Percentiles rank a stretch among this genome's conserved stretches.
These are phyloP conservation scores for Plestiodon gilberti DNA, from an alignment of 2,113 vertebrate species.

Conservation along the genomic window DNA sequence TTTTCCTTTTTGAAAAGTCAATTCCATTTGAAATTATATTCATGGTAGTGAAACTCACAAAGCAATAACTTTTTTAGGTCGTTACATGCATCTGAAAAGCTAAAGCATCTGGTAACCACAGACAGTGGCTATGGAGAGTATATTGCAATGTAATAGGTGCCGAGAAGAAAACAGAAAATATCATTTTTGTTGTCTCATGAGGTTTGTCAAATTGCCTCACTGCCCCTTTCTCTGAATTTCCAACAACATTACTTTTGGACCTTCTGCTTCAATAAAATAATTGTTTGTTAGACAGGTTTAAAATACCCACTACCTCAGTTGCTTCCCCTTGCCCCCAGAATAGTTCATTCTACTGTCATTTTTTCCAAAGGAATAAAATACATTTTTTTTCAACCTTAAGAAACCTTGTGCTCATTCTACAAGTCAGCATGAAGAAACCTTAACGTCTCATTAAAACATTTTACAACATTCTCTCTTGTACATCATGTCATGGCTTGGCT, in stretches of 20 bases:
- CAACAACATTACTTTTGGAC: not conserved
- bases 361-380: not conserved
- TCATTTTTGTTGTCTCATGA: slow-evolving; percentile 7
- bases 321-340: not conserved
- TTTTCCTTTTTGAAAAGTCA: not conserved
- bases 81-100: not conserved
- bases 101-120: slow-evolving; percentile 14
- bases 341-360: not conserved
- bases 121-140: not conserved
- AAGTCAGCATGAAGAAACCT: not conserved
- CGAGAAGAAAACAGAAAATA: slow-evolving; percentile 2
- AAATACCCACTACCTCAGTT: not conserved
- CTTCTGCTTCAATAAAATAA: slow-evolving; percentile 13
- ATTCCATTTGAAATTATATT: slow-evolving; percentile 20
- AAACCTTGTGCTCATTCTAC: not conserved
- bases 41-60: not conserved
- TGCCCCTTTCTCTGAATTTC: slow-evolving; percentile 1
- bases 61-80: not conserved
- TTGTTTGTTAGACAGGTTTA: not conserved
- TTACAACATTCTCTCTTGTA: not conserved
- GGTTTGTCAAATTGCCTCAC: slow-evolving; percentile 6
- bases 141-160: not conserved
- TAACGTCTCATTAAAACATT: not conserved
- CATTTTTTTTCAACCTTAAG: not conserved
- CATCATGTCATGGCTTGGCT: not conserved